phyloP scores from a whole-genome alignment of 2,113 vertebrate species.

The Paratilapia polleni region DNA sequence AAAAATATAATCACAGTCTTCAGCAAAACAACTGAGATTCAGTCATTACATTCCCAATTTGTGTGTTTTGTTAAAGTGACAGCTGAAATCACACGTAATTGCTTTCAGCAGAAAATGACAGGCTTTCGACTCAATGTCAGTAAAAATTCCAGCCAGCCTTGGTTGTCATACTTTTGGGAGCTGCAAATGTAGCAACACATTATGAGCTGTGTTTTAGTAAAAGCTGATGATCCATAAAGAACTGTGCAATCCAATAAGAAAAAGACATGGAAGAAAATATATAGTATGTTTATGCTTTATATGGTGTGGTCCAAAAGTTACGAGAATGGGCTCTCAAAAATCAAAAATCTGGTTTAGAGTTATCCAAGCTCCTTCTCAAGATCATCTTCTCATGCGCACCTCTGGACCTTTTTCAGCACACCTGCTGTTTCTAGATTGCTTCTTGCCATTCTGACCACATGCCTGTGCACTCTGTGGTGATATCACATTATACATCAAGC shows the following conservation, averaged over 20 bases:
- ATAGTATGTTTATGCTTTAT: not conserved
- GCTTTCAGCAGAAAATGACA: constrained; percentile 28
- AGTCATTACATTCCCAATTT: constrained; percentile 25
- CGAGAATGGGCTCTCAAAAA: not conserved
- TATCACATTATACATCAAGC: too few species aligned
- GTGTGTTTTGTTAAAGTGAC: constrained; percentile 42
- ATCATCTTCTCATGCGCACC: not conserved
- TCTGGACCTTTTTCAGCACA: not conserved
- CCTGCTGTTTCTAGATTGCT: not conserved
- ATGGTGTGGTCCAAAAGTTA: not conserved
- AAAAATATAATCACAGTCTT: not conserved
- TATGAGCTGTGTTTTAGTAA: not conserved
- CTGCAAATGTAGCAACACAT: not conserved
- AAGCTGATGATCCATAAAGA: not conserved
- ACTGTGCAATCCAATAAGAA: not conserved
- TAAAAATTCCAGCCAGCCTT: constrained; percentile 7
- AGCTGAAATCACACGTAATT: constrained; percentile 38
- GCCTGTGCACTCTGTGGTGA: too few species aligned
- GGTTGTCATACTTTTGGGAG: not conserved
- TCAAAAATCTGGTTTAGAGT: not conserved
- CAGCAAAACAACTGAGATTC: constrained; percentile 6
- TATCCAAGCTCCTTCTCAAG: not conserved
- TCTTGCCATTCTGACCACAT: not conserved
- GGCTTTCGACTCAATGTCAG: constrained; percentile 15
- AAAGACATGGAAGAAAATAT: not conserved